Conservation (phyloP, 2,113 vertebrate species). For the Danionella cerebrum region DNA sequence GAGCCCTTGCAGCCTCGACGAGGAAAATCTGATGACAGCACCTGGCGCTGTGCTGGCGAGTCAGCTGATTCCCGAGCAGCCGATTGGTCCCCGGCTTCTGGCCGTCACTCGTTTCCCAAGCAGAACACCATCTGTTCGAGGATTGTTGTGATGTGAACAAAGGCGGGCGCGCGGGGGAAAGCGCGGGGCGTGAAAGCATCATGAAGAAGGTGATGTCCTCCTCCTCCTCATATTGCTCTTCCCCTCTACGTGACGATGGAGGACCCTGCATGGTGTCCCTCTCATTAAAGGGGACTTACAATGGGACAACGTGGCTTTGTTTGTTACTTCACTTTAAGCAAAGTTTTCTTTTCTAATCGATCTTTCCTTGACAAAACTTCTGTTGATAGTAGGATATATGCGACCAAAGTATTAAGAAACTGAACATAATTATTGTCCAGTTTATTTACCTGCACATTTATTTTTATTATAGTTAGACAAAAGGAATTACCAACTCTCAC, state of each 20-base stretch:
- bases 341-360: not conserved
- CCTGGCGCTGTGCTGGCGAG: constrained; percentile 74
- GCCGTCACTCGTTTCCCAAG: constrained; percentile 52
- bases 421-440: no score
- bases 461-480: no score
- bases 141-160: constrained; percentile 68
- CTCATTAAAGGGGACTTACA: constrained; percentile 23
- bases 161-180: constrained; percentile 50
- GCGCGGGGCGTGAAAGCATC: constrained; percentile 27
- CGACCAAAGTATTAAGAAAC: no score
- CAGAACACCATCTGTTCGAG: constrained; percentile 71
- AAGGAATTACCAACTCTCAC: no score
- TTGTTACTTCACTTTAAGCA: not conserved
- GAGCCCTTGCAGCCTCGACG: constrained; percentile 49
- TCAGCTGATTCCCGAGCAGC: constrained; percentile 74
- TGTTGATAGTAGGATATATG: no score
- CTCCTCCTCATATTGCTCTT: not conserved
- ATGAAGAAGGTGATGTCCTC: constrained; percentile 13
- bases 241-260: constrained; percentile 32
- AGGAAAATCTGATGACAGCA: constrained; percentile 63
- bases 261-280: constrained; percentile 25
- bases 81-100: constrained; percentile 68
- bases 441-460: no score
- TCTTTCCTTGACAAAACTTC: no score
- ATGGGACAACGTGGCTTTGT: constrained; percentile 35